A percentile compares a stretch with the other conserved stretches of the same genome.
phyloP scores from a whole-genome alignment of 2,888 invertebrate species.

The Galerucella calmariensis region DNA sequence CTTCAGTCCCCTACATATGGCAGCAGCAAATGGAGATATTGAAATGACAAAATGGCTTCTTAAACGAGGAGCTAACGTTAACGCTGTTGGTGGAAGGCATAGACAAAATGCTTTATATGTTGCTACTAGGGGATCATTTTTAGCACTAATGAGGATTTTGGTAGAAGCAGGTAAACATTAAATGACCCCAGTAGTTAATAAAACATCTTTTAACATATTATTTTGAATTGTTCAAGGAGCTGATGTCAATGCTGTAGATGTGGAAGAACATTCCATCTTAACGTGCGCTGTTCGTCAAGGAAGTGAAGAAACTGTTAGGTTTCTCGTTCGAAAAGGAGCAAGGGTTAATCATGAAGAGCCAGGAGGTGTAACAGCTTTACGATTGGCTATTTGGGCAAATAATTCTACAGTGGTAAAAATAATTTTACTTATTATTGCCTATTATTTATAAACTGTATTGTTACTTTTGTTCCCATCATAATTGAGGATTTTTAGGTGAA shows the following conservation, averaged over 20 bases:
- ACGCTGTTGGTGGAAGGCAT: slow-evolving; percentile 61
- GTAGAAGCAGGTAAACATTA: slow-evolving; percentile 59
- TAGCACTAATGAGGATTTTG: slow-evolving; percentile 67
- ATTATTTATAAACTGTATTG: neutral
- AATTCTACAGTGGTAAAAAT: slow-evolving; percentile 68
- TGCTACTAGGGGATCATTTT: slow-evolving; percentile 57
- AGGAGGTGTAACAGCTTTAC: slow-evolving; percentile 76
- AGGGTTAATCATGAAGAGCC: slow-evolving; percentile 77
- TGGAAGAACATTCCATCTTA: slow-evolving; percentile 66
- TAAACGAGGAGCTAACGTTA: slow-evolving; percentile 57
- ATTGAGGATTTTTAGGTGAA: slow-evolving; percentile 23
- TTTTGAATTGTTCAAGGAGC: slow-evolving; percentile 63
- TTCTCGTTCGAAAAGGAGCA: slow-evolving; percentile 70
- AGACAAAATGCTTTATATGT: slow-evolving; percentile 64
- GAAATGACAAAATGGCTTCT: slow-evolving; percentile 67
- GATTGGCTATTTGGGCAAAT: slow-evolving; percentile 75
- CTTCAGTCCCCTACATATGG: slow-evolving; percentile 76
- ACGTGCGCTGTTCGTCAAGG: slow-evolving; percentile 64
- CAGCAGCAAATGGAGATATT: slow-evolving; percentile 70
- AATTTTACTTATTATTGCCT: neutral
- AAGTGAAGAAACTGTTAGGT: slow-evolving; percentile 62
- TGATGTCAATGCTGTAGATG: slow-evolving; percentile 69
- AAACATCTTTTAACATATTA: neutral
- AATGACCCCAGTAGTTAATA: neutral
- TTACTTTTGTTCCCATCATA: neutral